Evolutionary conservation across 2,888 invertebrate species (phyloP), one percentile per base, ranked within the genome.

Genomic region (Cantharis nigra): DNA sequence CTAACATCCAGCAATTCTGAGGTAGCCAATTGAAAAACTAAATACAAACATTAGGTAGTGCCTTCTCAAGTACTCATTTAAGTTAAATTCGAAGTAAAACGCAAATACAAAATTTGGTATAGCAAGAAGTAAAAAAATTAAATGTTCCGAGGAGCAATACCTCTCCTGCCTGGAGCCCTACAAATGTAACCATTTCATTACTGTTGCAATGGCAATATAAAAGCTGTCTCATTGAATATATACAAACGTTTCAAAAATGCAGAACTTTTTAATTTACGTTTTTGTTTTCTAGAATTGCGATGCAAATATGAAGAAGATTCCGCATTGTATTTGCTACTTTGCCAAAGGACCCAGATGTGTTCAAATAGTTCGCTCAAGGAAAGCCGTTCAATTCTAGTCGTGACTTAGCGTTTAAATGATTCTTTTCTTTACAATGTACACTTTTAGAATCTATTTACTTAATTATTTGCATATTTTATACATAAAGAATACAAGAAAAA

Each of bases 391-490:
- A 83, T 81, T 80, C 79, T 78, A 83, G 79, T 82, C 84, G 84
- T 83, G 83, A 83, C 83, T 81, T 80, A 81, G 82, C 82, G 79
- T 81, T 82, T 82, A 84, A 83, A 84, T 82, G 82, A 81, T 80
- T 82, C 77, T 82, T 83, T 83, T 83, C 83, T 82, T 84, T 81
- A 79, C 79, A 76, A 79, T 77, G 70, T 71, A 76, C 74, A 76
- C 79, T 77, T 74, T 79, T 72, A 78, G 74, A 78, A 78, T 76
- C 80, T 78, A 78, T 81, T 82, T 82, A 81, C 82, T 82, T 81
- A 81, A 83, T 81, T 80, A 82, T 82, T 81, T 78, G 73, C 64
- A 69, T 65, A 73, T 71, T 67, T 67, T 23, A 67, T 20, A 64
- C 20, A 72, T 74, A 14, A 26, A 64, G 20, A 67, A 67, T 67